Evolutionary conservation across 1,140 invertebrate genomes (phyloP).

Genomic region (Panagrolaimus sp.): DNA sequence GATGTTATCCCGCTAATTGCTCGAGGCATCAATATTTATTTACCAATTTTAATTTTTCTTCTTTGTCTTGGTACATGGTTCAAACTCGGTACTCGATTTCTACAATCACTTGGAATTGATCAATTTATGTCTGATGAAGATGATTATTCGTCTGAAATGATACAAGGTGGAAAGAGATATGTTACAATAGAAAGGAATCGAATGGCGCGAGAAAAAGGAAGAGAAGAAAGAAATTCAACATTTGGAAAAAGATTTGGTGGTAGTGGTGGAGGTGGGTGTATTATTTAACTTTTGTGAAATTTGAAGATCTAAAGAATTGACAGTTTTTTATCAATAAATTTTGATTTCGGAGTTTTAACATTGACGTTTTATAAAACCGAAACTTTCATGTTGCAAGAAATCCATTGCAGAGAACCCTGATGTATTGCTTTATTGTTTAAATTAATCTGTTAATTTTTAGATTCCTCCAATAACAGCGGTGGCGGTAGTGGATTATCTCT

Average conservation of each 20-base stretch:
- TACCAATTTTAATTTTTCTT: conserved; percentile 88
- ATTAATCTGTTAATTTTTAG: conserved; percentile 7
- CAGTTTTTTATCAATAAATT: too few species aligned
- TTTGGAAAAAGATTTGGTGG: conserved; percentile 1
- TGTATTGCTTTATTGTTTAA: too few species aligned
- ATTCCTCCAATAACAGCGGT: not conserved
- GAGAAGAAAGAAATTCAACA: conserved; percentile 9
- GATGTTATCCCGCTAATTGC: conserved; percentile 93
- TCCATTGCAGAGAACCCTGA: too few species aligned
- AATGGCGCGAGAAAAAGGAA: conserved; percentile 13
- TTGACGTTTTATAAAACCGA: too few species aligned
- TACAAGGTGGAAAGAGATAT: conserved; percentile 44
- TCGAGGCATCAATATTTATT: conserved; percentile 97
- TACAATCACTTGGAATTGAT: conserved; percentile 53
- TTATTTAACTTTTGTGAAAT: too few species aligned
- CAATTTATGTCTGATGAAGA: conserved; percentile 54
- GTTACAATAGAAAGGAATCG: conserved; percentile 32
- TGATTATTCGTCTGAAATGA: conserved; percentile 54
- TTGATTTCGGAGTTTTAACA: too few species aligned
- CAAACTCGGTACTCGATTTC: conserved; percentile 48
- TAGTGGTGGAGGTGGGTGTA: too few species aligned
- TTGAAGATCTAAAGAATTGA: too few species aligned
- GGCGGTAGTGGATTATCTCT: not conserved
- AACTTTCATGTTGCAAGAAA: too few species aligned
- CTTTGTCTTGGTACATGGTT: conserved; percentile 92